These are phyloP conservation scores for Acanthurus lineatus DNA, from an alignment of 2,797 vertebrate species.

Conservation along the genomic window DNA sequence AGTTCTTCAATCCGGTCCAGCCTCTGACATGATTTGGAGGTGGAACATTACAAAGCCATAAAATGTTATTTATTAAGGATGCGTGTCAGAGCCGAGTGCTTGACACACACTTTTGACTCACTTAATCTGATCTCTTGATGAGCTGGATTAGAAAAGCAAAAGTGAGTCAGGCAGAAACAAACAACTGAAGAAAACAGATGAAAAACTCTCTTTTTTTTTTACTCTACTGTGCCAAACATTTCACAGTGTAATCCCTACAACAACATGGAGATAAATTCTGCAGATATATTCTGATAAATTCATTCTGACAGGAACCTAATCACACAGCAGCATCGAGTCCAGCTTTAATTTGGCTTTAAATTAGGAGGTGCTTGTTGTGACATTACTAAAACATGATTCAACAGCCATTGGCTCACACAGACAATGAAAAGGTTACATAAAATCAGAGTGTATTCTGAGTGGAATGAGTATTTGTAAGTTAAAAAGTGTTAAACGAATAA, in stretches of 20 bases:
- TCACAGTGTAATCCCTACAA: conserved; percentile 28
- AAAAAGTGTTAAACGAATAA: not conserved
- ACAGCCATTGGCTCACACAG: conserved; percentile 25
- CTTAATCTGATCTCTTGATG: conserved; percentile 54
- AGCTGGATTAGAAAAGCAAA: conserved; percentile 55
- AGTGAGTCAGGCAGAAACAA: conserved; percentile 53
- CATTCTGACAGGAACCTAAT: conserved; percentile 55
- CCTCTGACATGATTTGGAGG: conserved; percentile 25
- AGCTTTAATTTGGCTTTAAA: conserved; percentile 50
- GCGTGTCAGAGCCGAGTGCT: conserved; percentile 26
- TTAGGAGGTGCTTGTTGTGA: conserved; percentile 44
- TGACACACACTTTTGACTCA: conserved; percentile 53
- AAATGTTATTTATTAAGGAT: conserved; percentile 46
- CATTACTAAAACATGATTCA: conserved; percentile 36
- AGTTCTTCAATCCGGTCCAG: conserved; percentile 25
- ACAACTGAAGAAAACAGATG: conserved; percentile 35
- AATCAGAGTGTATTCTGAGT: not conserved
- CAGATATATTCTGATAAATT: conserved; percentile 40
- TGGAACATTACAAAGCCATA: conserved; percentile 32
- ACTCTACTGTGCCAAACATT: conserved; percentile 32
- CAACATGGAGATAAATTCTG: conserved; percentile 15
- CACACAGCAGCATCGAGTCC: conserved; percentile 50
- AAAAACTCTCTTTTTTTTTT: conserved; percentile 21
- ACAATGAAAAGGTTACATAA: conserved; percentile 33
- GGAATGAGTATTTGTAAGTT: not conserved